phyloP scores from a whole-genome alignment of 2,888 invertebrate genomes.

The Tolmerus cingulatus region DNA sequence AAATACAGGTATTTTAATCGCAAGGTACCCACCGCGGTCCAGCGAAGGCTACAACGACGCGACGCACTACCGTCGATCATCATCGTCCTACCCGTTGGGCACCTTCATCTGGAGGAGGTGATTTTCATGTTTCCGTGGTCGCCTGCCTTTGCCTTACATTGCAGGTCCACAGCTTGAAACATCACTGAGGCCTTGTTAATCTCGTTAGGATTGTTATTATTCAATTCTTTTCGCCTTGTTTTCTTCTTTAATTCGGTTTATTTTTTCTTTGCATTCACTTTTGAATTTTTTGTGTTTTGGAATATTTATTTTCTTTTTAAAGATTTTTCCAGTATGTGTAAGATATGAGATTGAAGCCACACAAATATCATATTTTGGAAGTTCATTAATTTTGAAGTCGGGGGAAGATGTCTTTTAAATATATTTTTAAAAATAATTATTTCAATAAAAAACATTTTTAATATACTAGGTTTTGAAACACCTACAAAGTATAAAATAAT shows the following conservation, averaged over 20 bases:
- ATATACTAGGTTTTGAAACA: no score
- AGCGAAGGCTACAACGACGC: background rate
- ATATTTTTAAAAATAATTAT: no score
- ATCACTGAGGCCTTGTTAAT: background rate
- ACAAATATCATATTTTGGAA: background rate
- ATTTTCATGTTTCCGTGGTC: background rate
- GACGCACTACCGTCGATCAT: background rate
- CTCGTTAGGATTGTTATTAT: constrained; percentile 3
- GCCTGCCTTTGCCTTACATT: background rate
- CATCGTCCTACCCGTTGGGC: background rate
- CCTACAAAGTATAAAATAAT: no score
- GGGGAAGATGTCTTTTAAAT: no score
- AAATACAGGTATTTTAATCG: background rate
- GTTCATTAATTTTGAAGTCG: background rate
- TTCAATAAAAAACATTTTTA: no score
- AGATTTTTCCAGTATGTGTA: background rate
- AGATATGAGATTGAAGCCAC: background rate
- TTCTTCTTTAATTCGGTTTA: background rate
- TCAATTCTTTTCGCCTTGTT: background rate
- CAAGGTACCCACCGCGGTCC: background rate
- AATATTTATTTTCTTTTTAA: background rate
- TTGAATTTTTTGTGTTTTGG: background rate
- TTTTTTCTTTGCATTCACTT: background rate
- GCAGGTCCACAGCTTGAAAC: background rate
- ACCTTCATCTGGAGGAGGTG: background rate